Conservation (phyloP, 2,888 invertebrate species). For the Eristalinus aeneus region DNA sequence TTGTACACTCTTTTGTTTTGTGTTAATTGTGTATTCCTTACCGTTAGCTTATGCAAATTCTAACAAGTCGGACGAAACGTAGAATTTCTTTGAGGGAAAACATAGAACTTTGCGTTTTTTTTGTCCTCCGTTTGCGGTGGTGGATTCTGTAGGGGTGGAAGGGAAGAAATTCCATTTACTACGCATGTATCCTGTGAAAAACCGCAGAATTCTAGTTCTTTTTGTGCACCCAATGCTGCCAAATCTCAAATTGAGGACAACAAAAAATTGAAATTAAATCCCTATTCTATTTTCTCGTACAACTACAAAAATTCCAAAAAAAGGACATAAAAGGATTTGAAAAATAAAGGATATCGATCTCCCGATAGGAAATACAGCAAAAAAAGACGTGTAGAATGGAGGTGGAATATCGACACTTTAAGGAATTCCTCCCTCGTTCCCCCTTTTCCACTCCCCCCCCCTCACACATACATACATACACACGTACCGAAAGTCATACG, state of each 20-base stretch:
- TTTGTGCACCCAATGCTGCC: not conserved
- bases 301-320: constrained; percentile 12
- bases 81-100: not conserved
- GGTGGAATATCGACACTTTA: constrained; percentile 66
- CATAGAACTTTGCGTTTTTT: not conserved
- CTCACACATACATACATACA: not conserved
- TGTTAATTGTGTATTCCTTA: not conserved
- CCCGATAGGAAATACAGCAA: constrained; percentile 12
- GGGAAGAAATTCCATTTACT: constrained; percentile 13
- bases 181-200: constrained; percentile 56
- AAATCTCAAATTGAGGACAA: not conserved
- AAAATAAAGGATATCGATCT: constrained; percentile 62
- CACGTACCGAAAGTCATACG: not conserved
- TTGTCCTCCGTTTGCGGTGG: not conserved
- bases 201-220: not conserved
- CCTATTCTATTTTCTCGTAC: too few species aligned
- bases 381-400: not conserved
- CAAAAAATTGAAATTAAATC: not conserved
- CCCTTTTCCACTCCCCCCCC: not conserved
- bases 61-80: constrained; percentile 47
- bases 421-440: constrained; percentile 45
- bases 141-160: not conserved
- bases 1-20: not conserved
- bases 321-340: constrained; percentile 11
- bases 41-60: constrained; percentile 46